Conservation (phyloP, 2,113 vertebrate species). For the Vireo altiloquus region DNA sequence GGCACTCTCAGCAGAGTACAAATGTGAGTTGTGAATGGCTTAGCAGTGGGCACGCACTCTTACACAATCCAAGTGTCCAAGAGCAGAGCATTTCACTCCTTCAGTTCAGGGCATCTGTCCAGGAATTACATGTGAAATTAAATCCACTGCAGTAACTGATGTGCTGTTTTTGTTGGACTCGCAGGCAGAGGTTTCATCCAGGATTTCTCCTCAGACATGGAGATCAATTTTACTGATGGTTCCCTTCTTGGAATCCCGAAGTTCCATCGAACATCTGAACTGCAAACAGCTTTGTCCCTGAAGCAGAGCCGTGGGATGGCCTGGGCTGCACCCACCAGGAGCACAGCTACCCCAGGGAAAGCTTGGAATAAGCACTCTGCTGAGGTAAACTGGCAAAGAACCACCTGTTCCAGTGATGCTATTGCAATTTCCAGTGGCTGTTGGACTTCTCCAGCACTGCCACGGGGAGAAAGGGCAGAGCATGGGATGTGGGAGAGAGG, state of each 20-base stretch:
- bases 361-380: background rate
- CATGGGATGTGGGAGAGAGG: background rate
- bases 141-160: conserved; percentile 46
- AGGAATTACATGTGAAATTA: conserved; percentile 49
- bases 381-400: background rate
- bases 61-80: background rate
- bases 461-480: background rate
- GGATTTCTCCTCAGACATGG: conserved; percentile 9
- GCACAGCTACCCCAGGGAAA: background rate
- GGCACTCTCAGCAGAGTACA: background rate
- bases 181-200: background rate
- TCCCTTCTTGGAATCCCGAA: conserved; percentile 28
- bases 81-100: background rate
- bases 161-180: conserved; percentile 47
- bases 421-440: background rate
- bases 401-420: background rate
- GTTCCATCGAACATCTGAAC: background rate
- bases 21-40: background rate
- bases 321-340: background rate
- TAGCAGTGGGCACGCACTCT: background rate
- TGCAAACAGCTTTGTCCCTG: background rate
- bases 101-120: conserved; percentile 21
- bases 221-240: conserved; percentile 51
- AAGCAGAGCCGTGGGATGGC: rapidly evolving
- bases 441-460: background rate